Conservation (phyloP, 2,797 vertebrate genomes). For the Lithobates pipiens region DNA sequence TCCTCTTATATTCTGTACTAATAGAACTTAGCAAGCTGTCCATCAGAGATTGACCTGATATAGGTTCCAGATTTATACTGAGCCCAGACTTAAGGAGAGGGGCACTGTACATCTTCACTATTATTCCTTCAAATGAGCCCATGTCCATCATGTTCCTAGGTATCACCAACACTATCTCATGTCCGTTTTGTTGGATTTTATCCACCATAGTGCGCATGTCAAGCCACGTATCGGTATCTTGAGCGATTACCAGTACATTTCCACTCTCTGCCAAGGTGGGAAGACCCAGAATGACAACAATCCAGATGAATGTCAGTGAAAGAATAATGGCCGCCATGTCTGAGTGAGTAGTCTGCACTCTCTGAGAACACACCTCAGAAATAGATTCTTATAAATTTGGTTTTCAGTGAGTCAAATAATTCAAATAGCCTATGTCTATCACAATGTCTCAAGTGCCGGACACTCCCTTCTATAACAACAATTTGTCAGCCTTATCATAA, state of each 20-base stretch:
- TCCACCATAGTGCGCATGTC: constrained; percentile 78
- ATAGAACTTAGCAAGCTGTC: constrained; percentile 48
- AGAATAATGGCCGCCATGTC: constrained; percentile 19
- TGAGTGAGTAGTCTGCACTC: background rate
- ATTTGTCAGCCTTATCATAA: background rate
- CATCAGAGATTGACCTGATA: rapidly evolving
- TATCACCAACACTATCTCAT: constrained; percentile 78
- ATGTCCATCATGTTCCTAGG: constrained; percentile 75
- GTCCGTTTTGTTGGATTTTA: constrained; percentile 79
- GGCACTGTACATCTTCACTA: constrained; percentile 72
- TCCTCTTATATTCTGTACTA: constrained; percentile 40
- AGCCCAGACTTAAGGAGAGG: constrained; percentile 73
- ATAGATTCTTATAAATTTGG: constrained; percentile 2
- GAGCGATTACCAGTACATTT: constrained; percentile 84
- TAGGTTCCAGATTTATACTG: constrained; percentile 66
- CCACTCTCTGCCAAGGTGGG: constrained; percentile 67
- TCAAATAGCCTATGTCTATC: background rate
- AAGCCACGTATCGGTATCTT: constrained; percentile 87
- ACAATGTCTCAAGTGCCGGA: background rate
- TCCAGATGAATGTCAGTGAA: constrained; percentile 46
- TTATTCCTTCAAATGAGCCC: constrained; percentile 74
- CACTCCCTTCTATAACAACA: constrained; percentile 34
- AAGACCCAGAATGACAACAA: constrained; percentile 67
- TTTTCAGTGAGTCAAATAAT: background rate
- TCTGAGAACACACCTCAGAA: background rate